Evolutionary conservation across 1,140 invertebrate species (phyloP), one percentile per base, ranked within the genome.

Genomic region (Limonius californicus): DNA sequence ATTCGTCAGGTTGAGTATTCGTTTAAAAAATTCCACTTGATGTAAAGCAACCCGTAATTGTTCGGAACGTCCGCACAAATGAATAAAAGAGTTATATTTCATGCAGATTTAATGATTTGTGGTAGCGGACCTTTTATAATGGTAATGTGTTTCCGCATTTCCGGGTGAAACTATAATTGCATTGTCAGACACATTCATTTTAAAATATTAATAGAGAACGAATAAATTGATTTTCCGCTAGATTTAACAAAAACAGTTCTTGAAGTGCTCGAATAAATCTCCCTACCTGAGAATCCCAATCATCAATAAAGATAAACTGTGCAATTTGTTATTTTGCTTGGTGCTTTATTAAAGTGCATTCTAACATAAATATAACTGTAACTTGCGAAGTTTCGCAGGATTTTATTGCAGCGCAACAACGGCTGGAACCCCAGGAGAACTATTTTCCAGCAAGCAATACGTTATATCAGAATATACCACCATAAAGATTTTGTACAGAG

Each of bases 11-110:
- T 57, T 57, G 9, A 14, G 53, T 27, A 45, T 16, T 43, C 32
- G 19, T 21, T 19, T 39, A 18, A 21, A 50, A 50, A 50, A 50
- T 50, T 18, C 16, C 45, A 50, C 45, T 50, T 21, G 45, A 50
- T 23, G 50, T 62, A 42, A 57, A 62, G 43, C 56, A 32, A 55
- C 43, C 61, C 20, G 54, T 62, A 62, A 62, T 62, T 62, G 61
- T 62, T 62, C 58, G 45, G 56, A 57, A 39, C 56, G 56, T 47
- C 56, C 43, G 39, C 55, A 56, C 54, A 47, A 62, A 62, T 62
- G 30, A 53, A 62, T 62, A 62, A 58, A 62, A 35, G 11, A 21
- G 54, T 16, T n/a, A 56, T 32, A 55, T 50, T 50, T 50, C 45
- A 50, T 50, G 45, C 45, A 50, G 45, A 50, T 50, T 19, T 50